A percentile compares a stretch with the other conserved stretches of the same genome.
phyloP scores from a whole-genome alignment of 2,888 invertebrate genomes.

The Leistus spinibarbis region DNA sequence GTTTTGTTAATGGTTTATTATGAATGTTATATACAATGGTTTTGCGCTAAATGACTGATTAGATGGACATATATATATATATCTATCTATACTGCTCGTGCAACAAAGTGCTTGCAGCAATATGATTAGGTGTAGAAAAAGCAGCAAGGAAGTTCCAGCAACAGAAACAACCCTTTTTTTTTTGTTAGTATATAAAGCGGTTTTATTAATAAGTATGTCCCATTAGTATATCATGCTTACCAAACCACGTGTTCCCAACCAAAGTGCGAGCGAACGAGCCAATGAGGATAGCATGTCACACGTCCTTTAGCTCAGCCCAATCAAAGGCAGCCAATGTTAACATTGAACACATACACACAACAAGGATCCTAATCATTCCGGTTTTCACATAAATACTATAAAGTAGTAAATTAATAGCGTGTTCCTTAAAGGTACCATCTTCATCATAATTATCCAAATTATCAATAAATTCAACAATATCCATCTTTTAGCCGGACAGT shows the following conservation, averaged over 20 bases:
- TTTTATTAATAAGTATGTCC: neutral
- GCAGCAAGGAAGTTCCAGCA: slow-evolving; percentile 42
- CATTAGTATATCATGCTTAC: slow-evolving; percentile 25
- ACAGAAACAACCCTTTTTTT: slow-evolving; percentile 13
- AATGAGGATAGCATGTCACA: slow-evolving; percentile 8
- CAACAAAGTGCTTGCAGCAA: slow-evolving; percentile 10
- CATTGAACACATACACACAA: neutral
- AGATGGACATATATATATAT: neutral
- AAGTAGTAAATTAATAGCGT: no score
- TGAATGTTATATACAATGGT: neutral
- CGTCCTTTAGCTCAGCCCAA: neutral
- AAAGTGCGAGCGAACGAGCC: slow-evolving; percentile 13
- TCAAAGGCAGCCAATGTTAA: neutral
- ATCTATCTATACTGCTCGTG: slow-evolving; percentile 7
- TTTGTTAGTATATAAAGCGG: slow-evolving; percentile 16
- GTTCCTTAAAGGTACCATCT: no score
- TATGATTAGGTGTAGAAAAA: slow-evolving; percentile 32
- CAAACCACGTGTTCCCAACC: neutral
- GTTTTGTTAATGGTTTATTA: neutral
- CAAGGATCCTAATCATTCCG: neutral
- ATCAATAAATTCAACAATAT: no score
- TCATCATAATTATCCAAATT: no score
- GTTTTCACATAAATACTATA: neutral
- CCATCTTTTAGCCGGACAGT: no score
- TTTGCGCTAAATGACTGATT: neutral